Conservation (phyloP, 1,140 invertebrate species). For the Aleiodes sp. region DNA sequence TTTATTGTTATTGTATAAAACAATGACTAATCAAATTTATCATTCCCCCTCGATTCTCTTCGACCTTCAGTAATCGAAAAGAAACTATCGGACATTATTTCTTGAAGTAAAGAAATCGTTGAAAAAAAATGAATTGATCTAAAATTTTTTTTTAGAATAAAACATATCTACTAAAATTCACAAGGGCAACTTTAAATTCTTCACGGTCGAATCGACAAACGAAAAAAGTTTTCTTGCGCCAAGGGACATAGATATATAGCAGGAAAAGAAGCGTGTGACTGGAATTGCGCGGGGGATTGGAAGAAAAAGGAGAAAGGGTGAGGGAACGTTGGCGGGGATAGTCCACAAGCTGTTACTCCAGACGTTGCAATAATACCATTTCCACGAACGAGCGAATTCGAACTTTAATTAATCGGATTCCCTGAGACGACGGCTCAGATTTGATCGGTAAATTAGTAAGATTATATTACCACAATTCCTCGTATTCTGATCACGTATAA, state of each 20-base stretch:
- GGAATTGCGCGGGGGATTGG: no score
- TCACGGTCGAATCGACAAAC: constrained; percentile 39
- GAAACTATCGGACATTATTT: no score
- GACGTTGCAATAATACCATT: constrained; percentile 58
- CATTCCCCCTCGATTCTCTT: no score
- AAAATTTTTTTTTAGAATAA: no score
- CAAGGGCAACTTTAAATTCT: constrained; percentile 11
- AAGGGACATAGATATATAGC: constrained; percentile 46
- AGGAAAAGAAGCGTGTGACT: background rate
- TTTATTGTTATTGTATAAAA: no score
- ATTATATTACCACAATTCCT: constrained; percentile 36
- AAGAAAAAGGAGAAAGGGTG: background rate
- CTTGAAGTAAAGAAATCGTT: no score
- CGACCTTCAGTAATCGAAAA: no score
- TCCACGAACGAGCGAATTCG: constrained; percentile 56
- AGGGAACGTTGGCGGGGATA: no score
- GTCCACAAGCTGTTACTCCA: constrained; percentile 55
- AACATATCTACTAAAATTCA: background rate
- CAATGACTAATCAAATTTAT: no score
- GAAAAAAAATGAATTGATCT: no score
- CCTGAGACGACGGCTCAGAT: constrained; percentile 2
- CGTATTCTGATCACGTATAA: background rate
- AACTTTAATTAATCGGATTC: constrained; percentile 63
- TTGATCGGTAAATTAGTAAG: constrained; percentile 55
- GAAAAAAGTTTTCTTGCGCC: constrained; percentile 51